Base-by-base conservation (phyloP, 92 coral and sea anemone genomes). In the Porites divaricata region DNA sequence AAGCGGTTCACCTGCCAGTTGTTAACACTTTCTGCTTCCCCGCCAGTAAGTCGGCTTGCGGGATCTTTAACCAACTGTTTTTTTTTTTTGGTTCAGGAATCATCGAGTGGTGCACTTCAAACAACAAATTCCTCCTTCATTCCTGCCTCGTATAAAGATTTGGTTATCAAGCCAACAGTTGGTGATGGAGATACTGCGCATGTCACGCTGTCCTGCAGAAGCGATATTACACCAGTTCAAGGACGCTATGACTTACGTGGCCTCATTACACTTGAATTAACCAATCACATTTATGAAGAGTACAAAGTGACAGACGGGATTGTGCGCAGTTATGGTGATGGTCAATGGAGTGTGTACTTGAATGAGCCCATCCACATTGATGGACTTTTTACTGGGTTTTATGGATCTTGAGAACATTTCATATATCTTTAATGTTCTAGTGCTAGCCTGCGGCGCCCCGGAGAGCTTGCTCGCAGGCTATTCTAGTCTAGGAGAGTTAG, bases 331-430 rank as follows among this genome's bases (percentile, higher is more conserved):
- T 89, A 84, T 68, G 67, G 65, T 16, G 73, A 85, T 54, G 70
- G 70, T 9, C 65, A 15, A 8, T 89, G 86, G 89, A 83, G 81
- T 54, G 78, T 89, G 28, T 89, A 89, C 63, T 76, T 89, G 78
- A 72, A 84, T 54, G 45, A 89, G 5, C 74, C 88, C 9, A 26
- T 89, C 22, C 20, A 63, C 58, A 21, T 84, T 1, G 51, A 81
- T 64, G 89, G 61, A 25, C 83, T 89, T 54, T 89, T 89, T 75
- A 84, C 92, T 14, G 92, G 92, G 25, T 73, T 25, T 59, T 89
- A 89, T 58, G 87, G 75, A 19, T 72, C 59, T 54, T 54, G 59
- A 54, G 16, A 54, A 54, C 59, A 54, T 11, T 11, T 11, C 14
- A 11, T 54, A 11, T 54, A 15, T 11, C 14, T 54, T 54, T 54